phyloP scores from a whole-genome alignment of 2,888 invertebrate genomes.

The Helicoverpa assulta region DNA sequence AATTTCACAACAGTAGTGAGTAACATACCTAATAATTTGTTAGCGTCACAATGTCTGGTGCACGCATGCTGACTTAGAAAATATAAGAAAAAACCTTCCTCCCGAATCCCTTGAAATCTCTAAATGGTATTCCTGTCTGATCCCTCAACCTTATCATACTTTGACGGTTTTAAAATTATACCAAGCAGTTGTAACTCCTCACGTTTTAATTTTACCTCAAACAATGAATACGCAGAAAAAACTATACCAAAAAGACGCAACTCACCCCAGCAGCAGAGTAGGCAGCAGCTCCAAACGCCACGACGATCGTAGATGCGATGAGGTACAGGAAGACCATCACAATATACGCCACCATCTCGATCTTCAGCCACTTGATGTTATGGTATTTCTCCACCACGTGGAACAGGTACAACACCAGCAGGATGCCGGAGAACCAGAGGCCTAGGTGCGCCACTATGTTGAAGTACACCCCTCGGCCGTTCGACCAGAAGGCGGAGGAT shows the following conservation, averaged over 20 bases:
- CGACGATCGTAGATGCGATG: conserved; percentile 93
- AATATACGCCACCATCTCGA: conserved; percentile 93
- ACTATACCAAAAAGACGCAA: conserved; percentile 41
- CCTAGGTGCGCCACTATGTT: conserved; percentile 94
- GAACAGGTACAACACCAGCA: conserved; percentile 94
- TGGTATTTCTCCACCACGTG: conserved; percentile 95
- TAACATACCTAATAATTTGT: not conserved
- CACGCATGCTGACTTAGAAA: not conserved
- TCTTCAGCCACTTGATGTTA: conserved; percentile 95
- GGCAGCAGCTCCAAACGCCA: conserved; percentile 91
- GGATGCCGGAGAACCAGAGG: conserved; percentile 93
- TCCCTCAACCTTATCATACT: too few relatives aligned
- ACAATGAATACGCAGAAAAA: not conserved
- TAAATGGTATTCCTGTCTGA: not conserved
- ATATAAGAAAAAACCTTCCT: not conserved
- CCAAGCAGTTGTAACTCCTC: too few relatives aligned
- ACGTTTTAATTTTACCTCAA: too few relatives aligned
- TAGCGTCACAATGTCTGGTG: not conserved
- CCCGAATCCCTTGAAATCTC: not conserved
- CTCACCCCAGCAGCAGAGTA: conserved; percentile 94
- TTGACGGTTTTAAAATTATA: too few relatives aligned
- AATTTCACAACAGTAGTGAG: conserved; percentile 15
- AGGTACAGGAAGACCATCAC: conserved; percentile 93
- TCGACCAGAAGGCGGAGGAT: conserved; percentile 89
- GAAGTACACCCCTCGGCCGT: conserved; percentile 93